These are phyloP conservation scores for Anableps anableps DNA, from an alignment of 2,797 vertebrate genomes.

Conservation along the genomic window DNA sequence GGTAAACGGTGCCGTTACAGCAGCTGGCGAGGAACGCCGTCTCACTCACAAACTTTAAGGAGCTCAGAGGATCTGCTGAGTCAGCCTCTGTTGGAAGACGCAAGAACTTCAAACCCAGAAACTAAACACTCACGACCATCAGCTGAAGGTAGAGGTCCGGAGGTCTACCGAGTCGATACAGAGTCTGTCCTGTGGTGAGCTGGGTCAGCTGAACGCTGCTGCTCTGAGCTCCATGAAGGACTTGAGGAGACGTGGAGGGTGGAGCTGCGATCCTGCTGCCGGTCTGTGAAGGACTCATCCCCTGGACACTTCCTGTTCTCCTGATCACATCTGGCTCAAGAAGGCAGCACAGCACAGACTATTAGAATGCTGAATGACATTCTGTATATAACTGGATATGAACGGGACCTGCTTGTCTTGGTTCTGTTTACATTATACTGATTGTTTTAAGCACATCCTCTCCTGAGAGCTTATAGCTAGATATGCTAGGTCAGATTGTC, in stretches of 20 bases:
- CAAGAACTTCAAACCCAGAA: not conserved
- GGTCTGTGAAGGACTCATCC: conserved; percentile 14
- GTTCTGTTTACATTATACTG: not conserved
- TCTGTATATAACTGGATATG: not conserved
- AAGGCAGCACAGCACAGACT: not conserved
- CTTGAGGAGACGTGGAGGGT: conserved; percentile 34
- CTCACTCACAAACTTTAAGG: conserved; percentile 79
- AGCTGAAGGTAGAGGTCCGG: not conserved
- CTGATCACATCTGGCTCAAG: conserved; percentile 83
- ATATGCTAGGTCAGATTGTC: no score
- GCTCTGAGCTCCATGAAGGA: conserved; percentile 85
- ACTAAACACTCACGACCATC: no score
- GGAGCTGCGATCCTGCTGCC: conserved; percentile 81
- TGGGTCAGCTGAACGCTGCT: conserved; percentile 79
- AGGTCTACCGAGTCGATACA: conserved; percentile 81
- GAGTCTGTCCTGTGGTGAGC: conserved; percentile 73
- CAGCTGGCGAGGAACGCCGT: conserved; percentile 79
- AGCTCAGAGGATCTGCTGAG: conserved; percentile 74
- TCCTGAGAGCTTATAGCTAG: not conserved
- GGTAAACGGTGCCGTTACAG: conserved; percentile 75
- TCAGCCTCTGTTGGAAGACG: conserved; percentile 39
- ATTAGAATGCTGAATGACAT: not conserved
- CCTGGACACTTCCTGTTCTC: conserved; percentile 67
- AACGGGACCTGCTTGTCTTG: not conserved
- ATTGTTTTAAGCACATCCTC: not conserved